Evolutionary conservation across 2,888 invertebrate species (phyloP), one percentile per base, ranked within the genome.

Genomic region (Megaustenia siamemsis): DNA sequence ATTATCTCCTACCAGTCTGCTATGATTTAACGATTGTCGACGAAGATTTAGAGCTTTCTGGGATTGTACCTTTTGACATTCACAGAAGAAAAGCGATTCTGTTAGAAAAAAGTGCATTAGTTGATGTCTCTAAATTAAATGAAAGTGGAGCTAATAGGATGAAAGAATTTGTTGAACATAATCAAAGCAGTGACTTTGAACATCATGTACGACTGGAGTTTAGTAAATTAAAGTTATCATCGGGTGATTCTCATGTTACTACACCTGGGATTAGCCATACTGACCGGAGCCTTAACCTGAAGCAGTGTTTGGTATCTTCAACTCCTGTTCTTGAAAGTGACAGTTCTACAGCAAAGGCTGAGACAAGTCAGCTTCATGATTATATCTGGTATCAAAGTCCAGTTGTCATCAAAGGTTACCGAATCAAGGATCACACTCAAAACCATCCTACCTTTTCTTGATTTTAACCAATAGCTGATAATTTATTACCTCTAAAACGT

Each of bases 331-430:
- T 77, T n/a, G n/a, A 60, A 15, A 28, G 38, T n/a, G 24, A 8
- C 15, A 28, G 21, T 60, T 38, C 21, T 10, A 21, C 8, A 10
- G 10, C 38, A 28, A 18, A 5, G 21, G 24, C 60, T 28, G 38
- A 45, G 43, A 8, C 32, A 2, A 40, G 6, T n/a, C 43, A 43
- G 35, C 21, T 28, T 2, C 49, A 77, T 15, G 84, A 84, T n/a
- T 77, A 68, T 60, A 76, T 84, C 15, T 84, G 84, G 84, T 84
- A 84, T 35, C 84, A 84, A 60, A 84, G 84, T 60, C 69, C 84
- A 1, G 28, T 84, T 21, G 73, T 84, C 10, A 78, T 84, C 28
- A 84, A 78, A 43, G 84, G 84, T 18, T 78, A 53, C 32, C 69
- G 71, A 24, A 75, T 38, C n/a, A 35, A 71, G 60, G 71, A 81